A percentile compares a stretch with the other conserved stretches of the same genome.
phyloP scores from a whole-genome alignment of 2,113 vertebrate genomes.

The Strigops habroptila region DNA sequence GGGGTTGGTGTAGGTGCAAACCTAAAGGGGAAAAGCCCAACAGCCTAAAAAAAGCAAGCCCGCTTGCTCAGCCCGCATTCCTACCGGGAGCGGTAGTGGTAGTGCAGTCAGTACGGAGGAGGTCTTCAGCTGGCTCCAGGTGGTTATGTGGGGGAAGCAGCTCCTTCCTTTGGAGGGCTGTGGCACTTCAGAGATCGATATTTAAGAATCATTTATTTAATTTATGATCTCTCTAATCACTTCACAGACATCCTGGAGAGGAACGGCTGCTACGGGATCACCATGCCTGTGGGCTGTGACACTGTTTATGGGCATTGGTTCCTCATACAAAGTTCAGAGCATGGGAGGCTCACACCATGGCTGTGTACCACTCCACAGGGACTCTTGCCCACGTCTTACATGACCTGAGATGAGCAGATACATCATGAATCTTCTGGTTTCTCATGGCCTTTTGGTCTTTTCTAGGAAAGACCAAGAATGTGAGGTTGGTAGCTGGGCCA shows the following conservation, averaged over 20 bases:
- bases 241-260: not conserved
- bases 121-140: not conserved
- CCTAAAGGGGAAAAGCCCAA: not conserved
- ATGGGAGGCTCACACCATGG: accelerated
- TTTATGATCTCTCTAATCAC: not conserved
- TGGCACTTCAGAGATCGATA: not conserved
- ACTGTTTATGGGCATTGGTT: accelerated
- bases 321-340: not conserved
- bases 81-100: not conserved
- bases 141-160: not conserved
- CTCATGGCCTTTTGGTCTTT: not conserved
- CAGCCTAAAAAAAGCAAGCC: not conserved
- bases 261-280: not conserved
- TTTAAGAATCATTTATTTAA: accelerated
- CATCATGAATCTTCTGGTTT: accelerated
- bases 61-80: accelerated
- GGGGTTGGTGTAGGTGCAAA: not conserved
- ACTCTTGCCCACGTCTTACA: accelerated
- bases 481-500: not conserved
- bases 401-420: not conserved
- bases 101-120: accelerated
- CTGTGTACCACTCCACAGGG: accelerated
- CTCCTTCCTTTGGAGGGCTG: not conserved
- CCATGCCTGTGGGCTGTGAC: not conserved
- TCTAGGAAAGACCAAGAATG: not conserved